Percentiles rank a stretch among this genome's conserved stretches.
Conservation (phyloP, 2,888 invertebrate species). For the Cerastis leucographa region DNA sequence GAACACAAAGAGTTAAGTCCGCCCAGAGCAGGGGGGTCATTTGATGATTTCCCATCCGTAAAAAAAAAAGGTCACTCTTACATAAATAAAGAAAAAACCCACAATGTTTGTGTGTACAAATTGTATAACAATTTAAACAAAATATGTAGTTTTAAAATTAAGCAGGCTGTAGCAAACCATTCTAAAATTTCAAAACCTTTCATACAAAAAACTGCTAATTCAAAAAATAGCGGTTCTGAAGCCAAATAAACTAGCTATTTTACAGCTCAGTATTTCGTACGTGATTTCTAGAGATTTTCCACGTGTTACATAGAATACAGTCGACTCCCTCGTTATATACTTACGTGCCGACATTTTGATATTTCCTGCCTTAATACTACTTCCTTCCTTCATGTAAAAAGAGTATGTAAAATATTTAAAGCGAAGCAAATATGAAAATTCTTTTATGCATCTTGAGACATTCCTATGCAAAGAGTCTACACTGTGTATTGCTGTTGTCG, state of each 20-base stretch:
- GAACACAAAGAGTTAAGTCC: too few species aligned
- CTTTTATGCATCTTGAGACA: background rate
- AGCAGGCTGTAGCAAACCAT: background rate
- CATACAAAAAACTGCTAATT: background rate
- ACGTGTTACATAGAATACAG: conserved; percentile 20
- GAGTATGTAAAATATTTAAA: conserved; percentile 32
- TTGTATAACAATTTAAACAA: background rate
- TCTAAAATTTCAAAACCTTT: background rate
- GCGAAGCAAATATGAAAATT: conserved; percentile 12
- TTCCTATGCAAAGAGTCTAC: background rate
- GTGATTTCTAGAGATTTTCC: conserved; percentile 34
- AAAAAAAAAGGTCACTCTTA: too few species aligned
- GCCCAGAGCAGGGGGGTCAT: too few species aligned
- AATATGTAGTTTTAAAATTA: background rate
- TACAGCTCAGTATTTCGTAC: conserved; percentile 23
- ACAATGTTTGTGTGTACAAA: too few species aligned
- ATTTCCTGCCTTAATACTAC: conserved; percentile 22
- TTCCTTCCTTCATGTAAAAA: conserved; percentile 24
- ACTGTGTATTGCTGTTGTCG: background rate
- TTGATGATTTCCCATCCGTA: too few species aligned
- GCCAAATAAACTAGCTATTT: conserved; percentile 34
- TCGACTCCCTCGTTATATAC: conserved; percentile 36
- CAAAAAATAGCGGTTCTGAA: conserved; percentile 7
- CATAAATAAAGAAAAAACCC: too few species aligned
- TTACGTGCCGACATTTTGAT: conserved; percentile 52